Conservation (phyloP, 1,140 invertebrate genomes). For the Apis florea region DNA sequence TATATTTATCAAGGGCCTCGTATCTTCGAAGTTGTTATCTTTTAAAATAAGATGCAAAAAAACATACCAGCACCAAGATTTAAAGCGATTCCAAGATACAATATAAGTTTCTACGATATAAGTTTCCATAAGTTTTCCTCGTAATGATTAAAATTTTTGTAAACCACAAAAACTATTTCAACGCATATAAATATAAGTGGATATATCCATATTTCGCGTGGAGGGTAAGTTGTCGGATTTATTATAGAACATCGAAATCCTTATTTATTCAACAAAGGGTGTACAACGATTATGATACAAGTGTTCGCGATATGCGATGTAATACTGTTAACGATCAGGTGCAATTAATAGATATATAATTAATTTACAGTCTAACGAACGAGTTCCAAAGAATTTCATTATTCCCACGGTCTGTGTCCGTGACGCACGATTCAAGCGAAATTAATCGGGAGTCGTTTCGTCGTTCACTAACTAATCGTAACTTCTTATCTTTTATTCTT, state of each 20-base stretch:
- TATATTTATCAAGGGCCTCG: neutral
- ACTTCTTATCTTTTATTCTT: neutral
- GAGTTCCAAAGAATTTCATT: constrained; percentile 39
- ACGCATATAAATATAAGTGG: neutral
- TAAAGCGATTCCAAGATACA: constrained; percentile 23
- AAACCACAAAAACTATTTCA: neutral
- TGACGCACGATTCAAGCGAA: constrained; percentile 1
- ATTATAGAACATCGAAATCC: constrained; percentile 12
- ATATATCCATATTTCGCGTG: neutral
- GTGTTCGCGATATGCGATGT: constrained; percentile 19
- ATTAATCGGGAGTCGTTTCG: constrained; percentile 36
- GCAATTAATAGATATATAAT: constrained; percentile 7
- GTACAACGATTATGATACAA: constrained; percentile 42
- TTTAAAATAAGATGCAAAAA: constrained; percentile 15
- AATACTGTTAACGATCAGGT: constrained; percentile 45
- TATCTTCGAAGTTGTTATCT: neutral
- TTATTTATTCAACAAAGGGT: constrained; percentile 20
- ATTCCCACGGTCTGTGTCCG: neutral
- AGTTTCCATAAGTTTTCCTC: neutral
- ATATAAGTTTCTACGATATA: constrained; percentile 15
- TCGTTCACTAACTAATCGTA: neutral
- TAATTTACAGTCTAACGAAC: constrained; percentile 10
- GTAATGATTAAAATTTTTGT: neutral
- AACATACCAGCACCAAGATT: constrained; percentile 38
- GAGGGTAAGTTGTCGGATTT: neutral